phyloP scores from a whole-genome alignment of 2,113 vertebrate genomes.

The Gorsachius goisagi region DNA sequence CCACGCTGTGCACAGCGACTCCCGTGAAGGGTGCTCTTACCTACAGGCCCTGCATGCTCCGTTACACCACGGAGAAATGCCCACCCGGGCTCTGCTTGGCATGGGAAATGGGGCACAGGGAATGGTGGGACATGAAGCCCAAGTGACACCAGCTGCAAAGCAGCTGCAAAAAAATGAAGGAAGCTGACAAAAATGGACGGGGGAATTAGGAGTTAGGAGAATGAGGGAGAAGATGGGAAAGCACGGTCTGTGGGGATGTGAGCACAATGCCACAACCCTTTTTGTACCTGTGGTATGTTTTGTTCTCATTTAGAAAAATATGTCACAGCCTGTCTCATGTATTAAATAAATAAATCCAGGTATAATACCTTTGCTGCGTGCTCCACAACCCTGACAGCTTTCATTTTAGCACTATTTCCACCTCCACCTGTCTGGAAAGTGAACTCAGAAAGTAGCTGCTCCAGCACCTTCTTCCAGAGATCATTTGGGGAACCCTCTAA shows the following conservation, averaged over 20 bases:
- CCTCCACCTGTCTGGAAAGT: neutral
- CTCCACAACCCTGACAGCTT: neutral
- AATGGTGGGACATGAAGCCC: neutral
- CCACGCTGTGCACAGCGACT: no score
- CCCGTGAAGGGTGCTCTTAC: accelerated
- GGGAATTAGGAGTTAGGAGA: neutral
- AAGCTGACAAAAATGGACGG: neutral
- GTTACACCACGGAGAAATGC: neutral
- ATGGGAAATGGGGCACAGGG: neutral
- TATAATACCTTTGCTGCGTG: neutral
- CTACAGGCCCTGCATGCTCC: accelerated
- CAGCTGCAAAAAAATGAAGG: neutral
- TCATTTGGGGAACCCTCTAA: neutral
- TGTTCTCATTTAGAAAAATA: neutral
- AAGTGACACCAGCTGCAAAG: neutral
- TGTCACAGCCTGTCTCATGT: neutral
- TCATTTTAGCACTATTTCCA: neutral
- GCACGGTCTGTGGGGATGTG: neutral
- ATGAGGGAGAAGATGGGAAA: neutral
- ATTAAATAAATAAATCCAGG: neutral
- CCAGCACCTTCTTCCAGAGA: neutral
- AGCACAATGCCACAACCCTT: neutral
- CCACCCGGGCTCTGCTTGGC: neutral
- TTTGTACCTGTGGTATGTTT: neutral
- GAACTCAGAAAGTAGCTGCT: neutral